A percentile compares a stretch with the other conserved stretches of the same genome.
Evolutionary conservation across 1,140 invertebrate species (phyloP).

Genomic region (Alviniconcha marisindica): DNA sequence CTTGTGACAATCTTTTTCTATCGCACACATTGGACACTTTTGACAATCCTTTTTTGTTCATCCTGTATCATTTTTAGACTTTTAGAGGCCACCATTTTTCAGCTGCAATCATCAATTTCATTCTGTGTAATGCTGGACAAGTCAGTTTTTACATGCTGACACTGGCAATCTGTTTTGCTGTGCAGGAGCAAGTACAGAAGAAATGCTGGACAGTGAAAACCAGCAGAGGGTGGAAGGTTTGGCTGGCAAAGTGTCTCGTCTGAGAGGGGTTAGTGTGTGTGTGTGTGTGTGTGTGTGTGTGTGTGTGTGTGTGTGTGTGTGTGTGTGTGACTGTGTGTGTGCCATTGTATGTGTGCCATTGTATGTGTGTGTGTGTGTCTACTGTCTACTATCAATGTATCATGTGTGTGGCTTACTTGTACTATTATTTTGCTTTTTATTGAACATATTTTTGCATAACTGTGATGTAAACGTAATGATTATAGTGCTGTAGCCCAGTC

Average conservation of each 20-base stretch:
- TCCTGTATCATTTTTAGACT: too few species aligned
- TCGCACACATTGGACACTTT: too few species aligned
- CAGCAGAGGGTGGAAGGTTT: slow-evolving; percentile 65
- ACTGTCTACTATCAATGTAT: too few species aligned
- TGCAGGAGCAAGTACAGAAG: slow-evolving; percentile 56
- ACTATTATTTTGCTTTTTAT: too few species aligned
- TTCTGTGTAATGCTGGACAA: not conserved
- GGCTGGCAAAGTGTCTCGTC: slow-evolving; percentile 67
- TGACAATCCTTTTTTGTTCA: too few species aligned
- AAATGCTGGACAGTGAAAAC: slow-evolving; percentile 71
- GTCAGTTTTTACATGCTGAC: not conserved
- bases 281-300: slow-evolving; percentile 8
- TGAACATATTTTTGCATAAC: too few species aligned
- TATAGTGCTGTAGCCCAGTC: too few species aligned
- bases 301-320: not conserved
- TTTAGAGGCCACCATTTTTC: too few species aligned
- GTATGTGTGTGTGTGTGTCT: not conserved
- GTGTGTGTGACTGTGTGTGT: not conserved
- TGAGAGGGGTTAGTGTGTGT: slow-evolving; percentile 63
- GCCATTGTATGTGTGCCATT: not conserved
- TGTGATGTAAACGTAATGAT: too few species aligned
- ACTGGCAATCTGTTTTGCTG: not conserved
- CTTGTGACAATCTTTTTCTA: too few species aligned
- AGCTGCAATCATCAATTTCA: too few species aligned
- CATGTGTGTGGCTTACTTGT: too few species aligned